phyloP scores from a whole-genome alignment of 2,888 invertebrate genomes.

The Lycophotia porphyrea region DNA sequence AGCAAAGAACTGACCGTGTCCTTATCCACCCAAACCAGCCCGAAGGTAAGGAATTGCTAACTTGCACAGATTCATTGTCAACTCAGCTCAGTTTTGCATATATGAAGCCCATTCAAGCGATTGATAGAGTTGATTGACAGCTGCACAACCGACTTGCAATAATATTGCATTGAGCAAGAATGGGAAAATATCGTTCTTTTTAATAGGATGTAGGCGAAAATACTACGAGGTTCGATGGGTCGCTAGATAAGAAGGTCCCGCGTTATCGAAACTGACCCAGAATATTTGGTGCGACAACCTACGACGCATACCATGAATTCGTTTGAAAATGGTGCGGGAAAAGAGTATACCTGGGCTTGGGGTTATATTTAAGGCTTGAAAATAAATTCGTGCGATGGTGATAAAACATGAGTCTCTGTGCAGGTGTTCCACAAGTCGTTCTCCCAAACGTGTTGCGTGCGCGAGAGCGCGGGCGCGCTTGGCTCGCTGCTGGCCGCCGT shows the following conservation, averaged over 20 bases:
- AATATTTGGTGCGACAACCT: neutral
- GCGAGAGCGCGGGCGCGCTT: slow-evolving; percentile 70
- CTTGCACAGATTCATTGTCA: neutral
- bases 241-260: neutral
- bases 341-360: neutral
- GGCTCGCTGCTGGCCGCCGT: slow-evolving; percentile 61
- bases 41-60: neutral
- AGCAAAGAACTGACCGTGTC: neutral
- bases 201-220: neutral
- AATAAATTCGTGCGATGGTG: neutral
- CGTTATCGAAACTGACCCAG: neutral
- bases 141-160: neutral
- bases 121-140: neutral
- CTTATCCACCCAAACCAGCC: neutral
- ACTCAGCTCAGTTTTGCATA: neutral
- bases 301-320: neutral
- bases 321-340: neutral
- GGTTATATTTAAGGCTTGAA: neutral
- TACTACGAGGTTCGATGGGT: neutral
- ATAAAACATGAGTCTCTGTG: neutral
- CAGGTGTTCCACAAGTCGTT: slow-evolving; percentile 78
- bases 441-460: slow-evolving; percentile 73
- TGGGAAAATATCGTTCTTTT: neutral
- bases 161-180: neutral
- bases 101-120: neutral